phyloP scores from a whole-genome alignment of 2,888 invertebrate genomes.

The Philonicus albiceps region DNA sequence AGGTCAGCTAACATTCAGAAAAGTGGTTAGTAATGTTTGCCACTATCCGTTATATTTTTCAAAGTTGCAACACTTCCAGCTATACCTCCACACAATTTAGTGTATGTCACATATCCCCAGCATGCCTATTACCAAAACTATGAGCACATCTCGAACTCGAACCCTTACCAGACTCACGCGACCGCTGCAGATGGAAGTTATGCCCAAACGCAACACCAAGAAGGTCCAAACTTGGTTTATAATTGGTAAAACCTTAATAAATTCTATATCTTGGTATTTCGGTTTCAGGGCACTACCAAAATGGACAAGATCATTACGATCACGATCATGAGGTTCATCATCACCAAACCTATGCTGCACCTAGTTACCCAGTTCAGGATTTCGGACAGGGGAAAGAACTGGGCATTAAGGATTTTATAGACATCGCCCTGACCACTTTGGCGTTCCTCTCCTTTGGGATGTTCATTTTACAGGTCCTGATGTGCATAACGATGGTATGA shows the following conservation, averaged over 20 bases:
- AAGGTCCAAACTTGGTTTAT: background rate
- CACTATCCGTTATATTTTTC: background rate
- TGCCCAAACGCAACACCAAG: background rate
- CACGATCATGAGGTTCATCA: background rate
- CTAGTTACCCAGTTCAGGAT: background rate
- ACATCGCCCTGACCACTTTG: conserved; percentile 81
- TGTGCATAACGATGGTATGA: conserved; percentile 70
- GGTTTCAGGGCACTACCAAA: conserved; percentile 42
- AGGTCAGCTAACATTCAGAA: background rate
- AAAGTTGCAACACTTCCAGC: background rate
- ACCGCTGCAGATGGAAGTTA: background rate
- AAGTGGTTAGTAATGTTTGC: background rate
- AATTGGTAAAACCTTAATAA: background rate
- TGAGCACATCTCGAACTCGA: background rate
- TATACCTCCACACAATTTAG: background rate
- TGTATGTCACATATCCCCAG: background rate
- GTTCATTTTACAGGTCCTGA: conserved; percentile 79
- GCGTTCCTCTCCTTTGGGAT: conserved; percentile 83
- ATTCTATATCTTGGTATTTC: background rate
- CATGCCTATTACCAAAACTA: conserved; percentile 18
- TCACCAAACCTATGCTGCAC: background rate
- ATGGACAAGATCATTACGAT: conserved; percentile 36
- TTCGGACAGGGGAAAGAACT: conserved; percentile 15
- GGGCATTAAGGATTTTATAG: conserved; percentile 70
- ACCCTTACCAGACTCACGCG: background rate